Base-by-base conservation (phyloP, 2,797 vertebrate genomes). In the Phoeniculus purpureus region DNA sequence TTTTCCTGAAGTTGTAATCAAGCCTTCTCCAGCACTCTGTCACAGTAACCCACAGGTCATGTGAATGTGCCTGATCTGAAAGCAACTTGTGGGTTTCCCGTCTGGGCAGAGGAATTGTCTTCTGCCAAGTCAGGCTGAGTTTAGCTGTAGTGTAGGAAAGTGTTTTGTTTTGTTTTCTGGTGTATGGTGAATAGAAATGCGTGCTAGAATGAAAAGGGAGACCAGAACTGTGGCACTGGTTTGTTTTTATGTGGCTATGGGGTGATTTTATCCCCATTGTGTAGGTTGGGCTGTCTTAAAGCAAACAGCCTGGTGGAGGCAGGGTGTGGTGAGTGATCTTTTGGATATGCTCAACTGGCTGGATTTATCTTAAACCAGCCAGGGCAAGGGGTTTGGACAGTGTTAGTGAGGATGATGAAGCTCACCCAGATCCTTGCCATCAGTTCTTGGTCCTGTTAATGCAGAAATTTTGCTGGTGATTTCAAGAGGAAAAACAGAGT, bases 41-140 rank as follows among this genome's bases (percentile, higher is more conserved):
- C 56, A 4, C n/a, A n/a, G 29, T 27, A 50, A 5, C 52, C 48
- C 9, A 1, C 1, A 3, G 32, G 4, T 17, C 6, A 0, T 2
- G 3, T 1, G 5, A 1, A 0, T 21, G 45, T 56, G 71, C 25
- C 34, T 29, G 12, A 6, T 34, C 34, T 3, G 3, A 40, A 20
- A 31, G 21, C 5, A 15, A 1, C 10, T 50, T 76, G 5, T 3
- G 50, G 54, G 16, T 54, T 34, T 45, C 23, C 40, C 0, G 3
- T 19, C n/a, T 81, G 70, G 51, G 12, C 22, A 34, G 71, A 61
- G 55, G 23, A 59, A 23, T 3, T 29, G 10, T 17, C 34, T 10
- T 60, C 4, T 0, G 7, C 34, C n/a, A 26, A 17, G 18, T 77
- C 68, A 60, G 81, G 4, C 45, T 81, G 77, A 15, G 61, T 82